Conservation (phyloP, 2,888 invertebrate species). For the Nomada fabriciana region DNA sequence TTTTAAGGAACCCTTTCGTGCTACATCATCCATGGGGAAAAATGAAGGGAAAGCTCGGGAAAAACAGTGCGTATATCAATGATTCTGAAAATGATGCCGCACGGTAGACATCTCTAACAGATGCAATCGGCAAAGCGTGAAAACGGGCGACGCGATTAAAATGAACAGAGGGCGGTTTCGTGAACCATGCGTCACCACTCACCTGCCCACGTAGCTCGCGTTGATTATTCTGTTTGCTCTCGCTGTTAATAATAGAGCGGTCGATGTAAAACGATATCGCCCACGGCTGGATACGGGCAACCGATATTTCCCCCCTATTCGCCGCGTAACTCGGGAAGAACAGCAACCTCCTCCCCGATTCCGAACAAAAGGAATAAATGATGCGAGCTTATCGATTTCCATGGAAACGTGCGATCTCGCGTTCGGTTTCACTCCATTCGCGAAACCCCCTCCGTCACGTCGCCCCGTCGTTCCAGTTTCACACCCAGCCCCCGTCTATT, state of each 20-base stretch:
- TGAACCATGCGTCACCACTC: constrained; percentile 14
- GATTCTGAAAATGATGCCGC: background rate
- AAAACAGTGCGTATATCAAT: too few relatives aligned
- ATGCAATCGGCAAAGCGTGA: background rate
- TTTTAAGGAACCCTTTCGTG: too few relatives aligned
- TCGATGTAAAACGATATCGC: constrained; percentile 39
- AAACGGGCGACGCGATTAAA: constrained; percentile 25
- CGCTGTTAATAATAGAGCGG: constrained; percentile 36
- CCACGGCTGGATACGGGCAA: constrained; percentile 10
- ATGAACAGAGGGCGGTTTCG: background rate
- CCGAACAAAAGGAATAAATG: constrained; percentile 36
- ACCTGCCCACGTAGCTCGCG: background rate
- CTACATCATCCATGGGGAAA: background rate
- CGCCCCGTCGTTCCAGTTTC: background rate
- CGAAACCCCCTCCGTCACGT: background rate
- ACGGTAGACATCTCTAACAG: background rate
- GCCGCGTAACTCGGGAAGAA: constrained; percentile 22
- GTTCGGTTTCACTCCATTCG: constrained; percentile 5
- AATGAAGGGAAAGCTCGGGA: background rate
- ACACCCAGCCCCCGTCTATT: too few relatives aligned
- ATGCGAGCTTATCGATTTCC: constrained; percentile 46
- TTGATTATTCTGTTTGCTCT: constrained; percentile 35
- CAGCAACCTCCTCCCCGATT: constrained; percentile 4
- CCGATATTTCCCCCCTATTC: constrained; percentile 20
- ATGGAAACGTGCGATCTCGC: constrained; percentile 7